Base-by-base conservation (phyloP, 2,797 vertebrate species). In the Ceryle rudis region DNA sequence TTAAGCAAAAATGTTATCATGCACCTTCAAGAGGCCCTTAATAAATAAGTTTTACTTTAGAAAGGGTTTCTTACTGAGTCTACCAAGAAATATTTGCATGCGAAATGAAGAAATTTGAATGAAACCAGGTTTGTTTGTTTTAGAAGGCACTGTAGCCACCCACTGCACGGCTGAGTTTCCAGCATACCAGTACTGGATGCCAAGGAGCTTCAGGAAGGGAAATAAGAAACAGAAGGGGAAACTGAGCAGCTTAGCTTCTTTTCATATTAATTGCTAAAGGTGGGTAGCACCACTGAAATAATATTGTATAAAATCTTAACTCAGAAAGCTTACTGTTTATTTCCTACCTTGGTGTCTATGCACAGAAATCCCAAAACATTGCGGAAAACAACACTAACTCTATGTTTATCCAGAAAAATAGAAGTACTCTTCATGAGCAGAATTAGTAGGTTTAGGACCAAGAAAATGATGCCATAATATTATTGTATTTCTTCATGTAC, bases 81-180 rank as follows among this genome's bases (percentile, higher is more conserved):
- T 72, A 88, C 47, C 44, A 60, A 44, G 58, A 91, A 93, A 91
- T 86, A 90, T 91, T 79, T 95, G 80, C 82, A 94, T 86, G 77
- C 81, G 66, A 95, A 96, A 94, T 86, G 61, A 94, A 70, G 51
- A 91, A 47, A 95, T 86, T 60, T 96, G 66, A 93, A 94, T 94
- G 70, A 79, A 95, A 96, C n/a, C 82, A 91, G 69, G 66, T 90
- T 93, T 91, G 81, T 86, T 93, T 94, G 79, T 92, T 96, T 90
- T 86, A 88, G 81, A 91, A 88, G 79, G 78, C 75, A 91, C 81
- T 89, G 79, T 42, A 94, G 58, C 75, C 75, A 89, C 51, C 54
- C 91, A 86, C 51, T 77, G 82, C 51, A 90, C 0, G 22, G 77
- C 55, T 79, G 91, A 95, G 54, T 91, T 96, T 96, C 54, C 77